Conservation (phyloP, 2,888 invertebrate genomes). For the Taenaris catops region DNA sequence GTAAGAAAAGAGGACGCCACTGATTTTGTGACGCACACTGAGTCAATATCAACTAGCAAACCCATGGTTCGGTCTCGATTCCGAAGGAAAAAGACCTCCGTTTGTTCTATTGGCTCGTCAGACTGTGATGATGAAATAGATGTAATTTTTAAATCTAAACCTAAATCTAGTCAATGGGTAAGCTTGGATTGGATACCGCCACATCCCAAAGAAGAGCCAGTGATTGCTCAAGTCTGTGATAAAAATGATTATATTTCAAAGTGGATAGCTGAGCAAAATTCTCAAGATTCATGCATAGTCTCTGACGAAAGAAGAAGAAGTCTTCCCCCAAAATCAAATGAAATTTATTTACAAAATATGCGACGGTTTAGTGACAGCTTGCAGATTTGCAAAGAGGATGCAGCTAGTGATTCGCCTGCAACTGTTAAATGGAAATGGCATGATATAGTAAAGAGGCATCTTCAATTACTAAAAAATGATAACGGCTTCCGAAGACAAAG, state of each 20-base stretch:
- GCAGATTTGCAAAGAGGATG: constrained; percentile 75
- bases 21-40: constrained; percentile 47
- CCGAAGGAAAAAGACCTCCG: constrained; percentile 71
- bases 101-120: constrained; percentile 75
- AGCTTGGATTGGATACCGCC: constrained; percentile 78
- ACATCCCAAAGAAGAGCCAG: constrained; percentile 72
- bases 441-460: constrained; percentile 71
- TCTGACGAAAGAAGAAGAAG: constrained; percentile 70
- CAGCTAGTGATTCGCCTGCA: constrained; percentile 72
- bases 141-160: constrained; percentile 78
- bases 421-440: constrained; percentile 77
- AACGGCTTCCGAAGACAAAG: constrained; percentile 70
- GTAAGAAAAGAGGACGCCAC: constrained; percentile 63
- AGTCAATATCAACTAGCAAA: constrained; percentile 52
- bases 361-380: constrained; percentile 72
- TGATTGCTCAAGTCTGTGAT: constrained; percentile 74
- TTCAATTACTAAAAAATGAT: constrained; percentile 67
- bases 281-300: constrained; percentile 59
- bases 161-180: constrained; percentile 79
- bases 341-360: constrained; percentile 71
- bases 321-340: constrained; percentile 73
- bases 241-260: constrained; percentile 76
- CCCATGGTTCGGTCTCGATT: constrained; percentile 60
- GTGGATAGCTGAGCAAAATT: constrained; percentile 76
- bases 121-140: constrained; percentile 76